Conservation (phyloP, 2,797 vertebrate species). For the Muscicapa comitata region DNA sequence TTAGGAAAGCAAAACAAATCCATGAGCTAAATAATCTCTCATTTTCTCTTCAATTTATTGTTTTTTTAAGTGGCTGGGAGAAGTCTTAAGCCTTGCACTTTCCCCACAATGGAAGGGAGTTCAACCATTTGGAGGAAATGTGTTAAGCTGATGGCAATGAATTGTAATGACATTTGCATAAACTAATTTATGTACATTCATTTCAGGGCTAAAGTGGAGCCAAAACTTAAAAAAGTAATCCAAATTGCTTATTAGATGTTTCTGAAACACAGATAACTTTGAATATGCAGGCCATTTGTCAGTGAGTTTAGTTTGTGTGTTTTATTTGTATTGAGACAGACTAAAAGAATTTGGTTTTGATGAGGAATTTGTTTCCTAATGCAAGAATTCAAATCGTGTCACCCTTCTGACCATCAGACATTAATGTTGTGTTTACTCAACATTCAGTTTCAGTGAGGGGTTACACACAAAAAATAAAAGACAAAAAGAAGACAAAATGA, state of each 20-base stretch:
- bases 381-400: background rate
- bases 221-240: background rate
- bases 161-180: slow-evolving; percentile 4
- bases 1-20: slow-evolving; percentile 37
- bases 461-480: background rate
- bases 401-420: background rate
- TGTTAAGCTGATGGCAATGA: background rate
- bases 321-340: background rate
- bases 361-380: background rate
- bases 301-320: background rate
- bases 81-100: background rate
- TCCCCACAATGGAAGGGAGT: background rate
- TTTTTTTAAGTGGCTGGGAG: background rate
- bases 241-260: background rate
- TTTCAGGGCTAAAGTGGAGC: background rate
- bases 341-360: background rate
- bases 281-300: background rate
- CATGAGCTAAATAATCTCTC: background rate
- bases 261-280: background rate
- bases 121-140: background rate
- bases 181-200: background rate
- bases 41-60: background rate
- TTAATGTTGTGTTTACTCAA: slow-evolving; percentile 4
- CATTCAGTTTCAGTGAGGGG: background rate
- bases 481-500: background rate